Percentiles rank a stretch among this genome's conserved stretches.
These are phyloP conservation scores for Potamarius usumacintae DNA, from an alignment of 2,113 vertebrate species.

Conservation along the genomic window DNA sequence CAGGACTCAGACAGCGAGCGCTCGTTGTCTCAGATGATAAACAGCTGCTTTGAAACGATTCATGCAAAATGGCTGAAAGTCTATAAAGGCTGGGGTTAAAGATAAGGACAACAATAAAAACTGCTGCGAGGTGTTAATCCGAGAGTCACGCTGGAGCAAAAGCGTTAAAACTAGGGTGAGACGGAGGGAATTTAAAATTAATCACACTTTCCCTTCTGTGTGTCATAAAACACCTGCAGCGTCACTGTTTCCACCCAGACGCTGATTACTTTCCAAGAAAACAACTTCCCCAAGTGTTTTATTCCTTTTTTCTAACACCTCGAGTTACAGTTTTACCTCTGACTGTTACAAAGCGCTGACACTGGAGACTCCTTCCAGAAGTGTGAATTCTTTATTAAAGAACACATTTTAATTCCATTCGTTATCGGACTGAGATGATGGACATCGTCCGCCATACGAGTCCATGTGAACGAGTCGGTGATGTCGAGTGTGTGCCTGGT, in stretches of 20 bases:
- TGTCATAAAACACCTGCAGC: neutral
- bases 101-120: neutral
- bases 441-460: neutral
- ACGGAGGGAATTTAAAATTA: neutral
- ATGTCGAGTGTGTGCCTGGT: neutral
- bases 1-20: constrained; percentile 50
- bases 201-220: neutral
- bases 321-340: neutral
- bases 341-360: neutral
- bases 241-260: neutral
- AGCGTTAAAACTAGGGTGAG: no score
- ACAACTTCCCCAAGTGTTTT: neutral
- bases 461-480: neutral
- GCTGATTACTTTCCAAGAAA: neutral
- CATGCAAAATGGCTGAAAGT: neutral
- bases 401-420: neutral
- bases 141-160: neutral
- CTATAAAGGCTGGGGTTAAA: neutral
- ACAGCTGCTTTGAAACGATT: constrained; percentile 9
- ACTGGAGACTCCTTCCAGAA: constrained; percentile 6
- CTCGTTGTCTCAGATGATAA: constrained; percentile 16
- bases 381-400: neutral
- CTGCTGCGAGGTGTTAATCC: neutral
- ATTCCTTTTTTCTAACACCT: neutral
- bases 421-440: neutral